Base-by-base conservation (phyloP, 1,140 invertebrate genomes). In the Steinernema feltiae region DNA sequence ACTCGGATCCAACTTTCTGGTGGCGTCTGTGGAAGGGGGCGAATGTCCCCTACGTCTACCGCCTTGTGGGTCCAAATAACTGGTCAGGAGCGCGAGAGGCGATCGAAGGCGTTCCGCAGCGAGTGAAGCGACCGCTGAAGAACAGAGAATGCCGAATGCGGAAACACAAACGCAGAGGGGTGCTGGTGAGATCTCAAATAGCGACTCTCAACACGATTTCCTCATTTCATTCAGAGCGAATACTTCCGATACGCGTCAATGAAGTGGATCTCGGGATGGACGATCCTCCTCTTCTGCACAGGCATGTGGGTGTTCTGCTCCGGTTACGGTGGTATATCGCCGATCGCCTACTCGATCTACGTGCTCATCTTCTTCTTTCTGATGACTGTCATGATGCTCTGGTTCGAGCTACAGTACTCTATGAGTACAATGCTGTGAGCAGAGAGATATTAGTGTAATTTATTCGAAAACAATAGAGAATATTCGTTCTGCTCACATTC, bases 1-100 rank as follows among this genome's bases (percentile, higher is more conserved):
- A 63, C 21, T 53, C 69, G 21, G 81, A 82, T 71, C 72, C 80
- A 24, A 71, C 48, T 1, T 79, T 82, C 46, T 73, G 70, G 32
- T 69, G 82, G 69, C 76, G 78, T 21, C 48, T 85, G 31, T 78
- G 86, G 7, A 84, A 87, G 76, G 88, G 88, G 3, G 85, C 88
- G 0, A 87, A 85, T 76, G 80, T 86, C 0, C 86, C 89, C 0
- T 89, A 89, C 78, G 89, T 88, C 72, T 89, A 88, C 80, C 82
- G 89, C 63, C 79, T 89, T 30, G 71, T 63, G 24, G 89, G 89
- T 1, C 88, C 88, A 1, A 79, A 87, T 17, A 70, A 78, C 12
- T 89, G 89, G 89, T n/a, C 76, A 0, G 88, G 87, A 0, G 89
- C 89, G 1, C 80, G 86, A 75, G 78, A 87, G 1, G 84, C 87